Evolutionary conservation across 1,140 invertebrate genomes (phyloP), one percentile per base, ranked within the genome.

Genomic region (Vanessa atalanta): DNA sequence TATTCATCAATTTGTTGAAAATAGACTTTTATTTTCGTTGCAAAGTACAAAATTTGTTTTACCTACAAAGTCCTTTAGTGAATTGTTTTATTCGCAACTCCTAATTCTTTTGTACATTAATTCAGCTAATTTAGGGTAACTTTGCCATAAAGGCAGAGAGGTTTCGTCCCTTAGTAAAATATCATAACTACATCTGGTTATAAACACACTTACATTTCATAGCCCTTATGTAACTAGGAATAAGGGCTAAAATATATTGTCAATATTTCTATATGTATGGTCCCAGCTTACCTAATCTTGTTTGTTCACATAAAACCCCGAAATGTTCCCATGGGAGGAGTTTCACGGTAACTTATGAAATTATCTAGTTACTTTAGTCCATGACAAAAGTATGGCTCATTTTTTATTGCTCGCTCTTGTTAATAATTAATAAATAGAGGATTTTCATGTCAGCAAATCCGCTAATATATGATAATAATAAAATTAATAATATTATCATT

Each of bases 271-370:
- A 57, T 23, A 57, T 11, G 16, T 23, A 9, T 26, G 20, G 2
- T 5, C 23, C 23, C 47, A 60, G 51, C 20, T 23, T 55, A 64
- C 31, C 26, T 75, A 71, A 71, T 75, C 68, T 75, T 71, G 68
- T 75, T 71, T 70, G 53, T 65, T 53, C 55, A 31, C 23, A 71
- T 71, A 71, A 75, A 71, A 71, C 55, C 64, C 65, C 64, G 48
- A 69, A 75, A 65, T 57, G 71, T 75, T 75, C 73, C 50, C 68
- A 12, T 43, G 73, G 47, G 73, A 71, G 47, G 61, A 61, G 73
- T 67, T 75, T 75, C 48, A 75, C 53, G 73, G 68, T 20, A 75
- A 61, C 68, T 71, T 67, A 43, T 63, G 53, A 71, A 75, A 75
- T 67, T 75, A 75, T 75, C 67, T 75, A 75, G 64, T 66, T 67